phyloP scores from a whole-genome alignment of 2,888 invertebrate genomes.

The Bombylius major region DNA sequence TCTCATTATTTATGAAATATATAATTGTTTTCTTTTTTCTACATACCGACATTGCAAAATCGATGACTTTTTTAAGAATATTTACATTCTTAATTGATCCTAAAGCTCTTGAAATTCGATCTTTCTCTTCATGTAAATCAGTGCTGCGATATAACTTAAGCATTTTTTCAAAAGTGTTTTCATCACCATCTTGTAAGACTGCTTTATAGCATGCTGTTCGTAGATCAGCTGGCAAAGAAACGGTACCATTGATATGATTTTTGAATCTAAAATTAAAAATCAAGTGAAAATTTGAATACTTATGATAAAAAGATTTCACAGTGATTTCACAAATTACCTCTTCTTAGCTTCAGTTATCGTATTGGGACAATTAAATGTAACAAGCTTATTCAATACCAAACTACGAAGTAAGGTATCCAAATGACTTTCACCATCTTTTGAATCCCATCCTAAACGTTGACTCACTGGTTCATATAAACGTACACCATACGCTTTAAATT shows the following conservation, averaged over 20 bases:
- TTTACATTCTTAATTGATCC: constrained; percentile 64
- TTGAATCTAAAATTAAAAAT: constrained; percentile 39
- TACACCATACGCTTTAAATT: constrained; percentile 62
- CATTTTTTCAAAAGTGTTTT: constrained; percentile 61
- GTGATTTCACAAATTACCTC: constrained; percentile 18
- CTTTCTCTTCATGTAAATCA: constrained; percentile 88
- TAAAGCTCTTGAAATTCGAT: constrained; percentile 72
- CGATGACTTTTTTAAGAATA: constrained; percentile 59
- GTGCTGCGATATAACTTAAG: constrained; percentile 67
- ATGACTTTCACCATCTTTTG: constrained; percentile 69
- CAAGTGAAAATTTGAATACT: too few relatives aligned
- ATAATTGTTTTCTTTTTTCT: neutral
- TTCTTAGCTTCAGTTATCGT: constrained; percentile 63
- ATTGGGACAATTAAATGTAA: constrained; percentile 65
- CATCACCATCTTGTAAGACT: constrained; percentile 58
- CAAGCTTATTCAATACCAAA: constrained; percentile 69
- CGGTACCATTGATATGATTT: constrained; percentile 49
- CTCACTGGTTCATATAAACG: constrained; percentile 60
- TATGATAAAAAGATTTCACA: neutral
- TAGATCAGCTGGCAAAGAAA: constrained; percentile 68
- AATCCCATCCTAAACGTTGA: constrained; percentile 72
- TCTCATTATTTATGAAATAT: neutral
- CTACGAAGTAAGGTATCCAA: constrained; percentile 75
- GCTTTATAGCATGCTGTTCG: constrained; percentile 79
- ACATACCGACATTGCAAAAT: constrained; percentile 71